These are phyloP conservation scores for Troides aeacus DNA, from an alignment of 2,888 invertebrate genomes.

Conservation along the genomic window DNA sequence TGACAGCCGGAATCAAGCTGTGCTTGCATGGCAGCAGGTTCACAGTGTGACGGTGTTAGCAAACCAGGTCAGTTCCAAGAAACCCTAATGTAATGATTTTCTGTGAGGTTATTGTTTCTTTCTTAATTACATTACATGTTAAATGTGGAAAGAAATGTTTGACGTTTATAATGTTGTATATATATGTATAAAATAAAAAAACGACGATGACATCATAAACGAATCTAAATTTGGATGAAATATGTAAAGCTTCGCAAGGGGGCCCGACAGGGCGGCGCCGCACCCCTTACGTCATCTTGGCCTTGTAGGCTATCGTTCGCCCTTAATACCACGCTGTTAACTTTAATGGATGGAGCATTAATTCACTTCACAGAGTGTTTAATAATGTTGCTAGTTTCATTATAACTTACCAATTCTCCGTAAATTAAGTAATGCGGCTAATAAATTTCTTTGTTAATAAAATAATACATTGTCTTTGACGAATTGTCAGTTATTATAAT, in stretches of 20 bases:
- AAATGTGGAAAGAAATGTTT: too few species aligned
- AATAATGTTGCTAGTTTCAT: slow-evolving; percentile 15
- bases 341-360: slow-evolving; percentile 25
- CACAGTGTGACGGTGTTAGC: too few species aligned
- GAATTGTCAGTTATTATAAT: too few species aligned
- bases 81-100: too few species aligned
- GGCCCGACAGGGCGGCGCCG: slow-evolving; percentile 50
- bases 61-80: too few species aligned
- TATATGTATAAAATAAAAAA: too few species aligned
- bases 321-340: slow-evolving; percentile 19
- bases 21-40: too few species aligned
- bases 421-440: neutral
- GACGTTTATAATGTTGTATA: too few species aligned
- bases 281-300: slow-evolving; percentile 41
- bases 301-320: slow-evolving; percentile 38
- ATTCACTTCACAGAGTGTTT: slow-evolving; percentile 18
- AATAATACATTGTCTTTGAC: too few species aligned
- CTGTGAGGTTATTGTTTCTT: too few species aligned
- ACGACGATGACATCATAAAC: neutral
- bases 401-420: neutral
- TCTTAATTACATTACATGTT: too few species aligned
- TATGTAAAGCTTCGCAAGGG: slow-evolving; percentile 37
- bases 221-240: neutral
- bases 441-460: neutral
- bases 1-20: too few species aligned